Evolutionary conservation across 2,888 invertebrate species (phyloP).

Genomic region (Drosophila maculinotata): DNA sequence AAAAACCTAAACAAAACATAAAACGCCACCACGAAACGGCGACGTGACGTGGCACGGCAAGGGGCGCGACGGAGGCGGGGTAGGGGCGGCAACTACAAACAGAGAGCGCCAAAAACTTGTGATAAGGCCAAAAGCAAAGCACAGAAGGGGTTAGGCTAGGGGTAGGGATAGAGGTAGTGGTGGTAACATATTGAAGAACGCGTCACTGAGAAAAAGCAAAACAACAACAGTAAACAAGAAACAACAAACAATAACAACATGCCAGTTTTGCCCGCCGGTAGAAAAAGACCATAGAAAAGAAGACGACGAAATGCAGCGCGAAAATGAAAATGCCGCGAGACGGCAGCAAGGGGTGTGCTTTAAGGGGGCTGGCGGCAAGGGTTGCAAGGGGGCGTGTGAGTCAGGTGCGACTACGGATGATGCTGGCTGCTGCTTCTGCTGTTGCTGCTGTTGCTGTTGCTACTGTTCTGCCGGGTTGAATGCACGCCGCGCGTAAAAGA

Average conservation of each 20-base stretch:
- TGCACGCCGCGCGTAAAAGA: conserved; percentile 61
- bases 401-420: conserved; percentile 55
- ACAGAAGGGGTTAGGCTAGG: not conserved
- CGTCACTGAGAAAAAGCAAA: conserved; percentile 37
- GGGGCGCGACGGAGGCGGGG: conserved; percentile 6
- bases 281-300: conserved; percentile 52
- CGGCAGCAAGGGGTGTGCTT: conserved; percentile 26
- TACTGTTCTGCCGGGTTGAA: conserved; percentile 70
- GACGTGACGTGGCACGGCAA: conserved; percentile 9
- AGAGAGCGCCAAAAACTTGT: conserved; percentile 69
- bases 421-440: conserved; percentile 21
- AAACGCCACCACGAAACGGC: conserved; percentile 54
- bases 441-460: conserved; percentile 20
- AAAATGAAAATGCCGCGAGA: conserved; percentile 55
- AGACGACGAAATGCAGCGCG: conserved; percentile 51
- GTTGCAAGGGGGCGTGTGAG: conserved; percentile 39
- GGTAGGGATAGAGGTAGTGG: not conserved
- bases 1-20: conserved; percentile 82
- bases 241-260: conserved; percentile 58
- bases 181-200: conserved; percentile 21
- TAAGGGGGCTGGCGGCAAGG: conserved; percentile 6
- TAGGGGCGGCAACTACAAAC: conserved; percentile 53
- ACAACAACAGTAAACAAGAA: conserved; percentile 59
- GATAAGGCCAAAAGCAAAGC: conserved; percentile 62
- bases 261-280: conserved; percentile 55